phyloP scores from a whole-genome alignment of 2,113 vertebrate species.

The Cololabis saira region DNA sequence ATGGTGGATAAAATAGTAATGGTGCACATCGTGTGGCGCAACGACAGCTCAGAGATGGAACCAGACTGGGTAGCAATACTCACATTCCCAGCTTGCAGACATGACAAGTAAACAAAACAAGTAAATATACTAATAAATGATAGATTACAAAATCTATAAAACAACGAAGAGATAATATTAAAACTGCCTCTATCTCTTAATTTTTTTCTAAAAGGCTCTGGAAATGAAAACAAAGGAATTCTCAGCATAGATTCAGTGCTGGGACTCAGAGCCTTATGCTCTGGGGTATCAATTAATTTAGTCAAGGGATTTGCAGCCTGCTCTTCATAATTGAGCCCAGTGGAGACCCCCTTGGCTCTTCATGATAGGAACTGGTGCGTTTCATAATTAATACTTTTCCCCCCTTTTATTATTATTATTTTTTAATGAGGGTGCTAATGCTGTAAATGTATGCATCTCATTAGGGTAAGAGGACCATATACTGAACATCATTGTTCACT shows the following conservation, averaged over 20 bases:
- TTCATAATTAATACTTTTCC: slow-evolving; percentile 83
- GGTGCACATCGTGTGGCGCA: slow-evolving; percentile 52
- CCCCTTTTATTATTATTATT: slow-evolving; percentile 79
- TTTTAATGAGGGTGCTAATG: slow-evolving; percentile 82
- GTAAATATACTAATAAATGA: slow-evolving; percentile 67
- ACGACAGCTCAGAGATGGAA: slow-evolving; percentile 33
- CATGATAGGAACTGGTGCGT: slow-evolving; percentile 77
- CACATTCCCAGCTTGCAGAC: slow-evolving; percentile 34
- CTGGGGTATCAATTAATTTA: slow-evolving; percentile 87
- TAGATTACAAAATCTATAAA: slow-evolving; percentile 74
- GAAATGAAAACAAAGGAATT: slow-evolving; percentile 81
- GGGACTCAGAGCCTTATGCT: slow-evolving; percentile 77
- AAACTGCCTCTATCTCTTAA: slow-evolving; percentile 56
- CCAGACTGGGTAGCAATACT: slow-evolving; percentile 16
- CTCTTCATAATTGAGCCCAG: slow-evolving; percentile 85
- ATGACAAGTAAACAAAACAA: slow-evolving; percentile 56
- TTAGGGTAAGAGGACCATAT: slow-evolving; percentile 68
- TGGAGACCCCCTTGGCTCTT: slow-evolving; percentile 80
- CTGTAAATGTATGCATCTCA: slow-evolving; percentile 82
- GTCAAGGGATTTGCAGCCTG: slow-evolving; percentile 84
- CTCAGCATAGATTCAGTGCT: slow-evolving; percentile 70
- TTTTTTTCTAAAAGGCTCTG: slow-evolving; percentile 68
- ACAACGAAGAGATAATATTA: slow-evolving; percentile 69
- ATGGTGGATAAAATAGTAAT: slow-evolving; percentile 52
- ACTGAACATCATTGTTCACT: slow-evolving; percentile 65